Conservation (phyloP, 2,113 vertebrate genomes). For the Piprites chloris region DNA sequence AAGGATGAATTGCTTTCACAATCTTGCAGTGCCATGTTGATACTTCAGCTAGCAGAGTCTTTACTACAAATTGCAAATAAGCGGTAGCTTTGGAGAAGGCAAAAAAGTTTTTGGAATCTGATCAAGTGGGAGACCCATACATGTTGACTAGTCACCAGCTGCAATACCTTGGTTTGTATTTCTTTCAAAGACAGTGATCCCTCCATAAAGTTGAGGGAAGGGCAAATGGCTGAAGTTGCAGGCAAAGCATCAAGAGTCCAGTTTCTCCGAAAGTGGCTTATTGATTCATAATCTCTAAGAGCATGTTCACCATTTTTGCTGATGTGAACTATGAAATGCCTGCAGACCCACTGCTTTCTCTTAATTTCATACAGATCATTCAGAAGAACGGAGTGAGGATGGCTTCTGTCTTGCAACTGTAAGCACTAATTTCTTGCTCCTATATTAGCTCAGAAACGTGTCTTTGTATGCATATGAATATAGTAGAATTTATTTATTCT, state of each 20-base stretch:
- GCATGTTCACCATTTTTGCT: background rate
- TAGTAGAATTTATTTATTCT: background rate
- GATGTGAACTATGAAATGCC: background rate
- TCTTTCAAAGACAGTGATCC: background rate
- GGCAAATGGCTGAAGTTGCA: background rate
- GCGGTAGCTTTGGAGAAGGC: background rate
- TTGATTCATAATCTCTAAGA: background rate
- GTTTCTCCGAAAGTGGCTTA: background rate
- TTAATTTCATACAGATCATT: background rate
- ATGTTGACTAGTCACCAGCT: background rate
- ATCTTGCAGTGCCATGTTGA: background rate
- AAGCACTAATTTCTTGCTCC: background rate
- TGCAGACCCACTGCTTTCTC: background rate
- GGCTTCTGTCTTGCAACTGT: background rate
- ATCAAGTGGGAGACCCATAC: background rate
- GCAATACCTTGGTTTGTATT: background rate
- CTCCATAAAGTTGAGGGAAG: background rate
- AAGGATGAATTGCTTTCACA: background rate
- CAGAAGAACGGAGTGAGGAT: background rate
- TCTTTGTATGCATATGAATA: background rate
- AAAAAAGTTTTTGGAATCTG: background rate
- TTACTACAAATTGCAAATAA: background rate
- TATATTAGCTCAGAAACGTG: background rate
- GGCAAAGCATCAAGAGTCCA: background rate
- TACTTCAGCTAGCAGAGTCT: background rate